Conservation (phyloP, 2,888 invertebrate species). For the Heterodera filipjevi region DNA sequence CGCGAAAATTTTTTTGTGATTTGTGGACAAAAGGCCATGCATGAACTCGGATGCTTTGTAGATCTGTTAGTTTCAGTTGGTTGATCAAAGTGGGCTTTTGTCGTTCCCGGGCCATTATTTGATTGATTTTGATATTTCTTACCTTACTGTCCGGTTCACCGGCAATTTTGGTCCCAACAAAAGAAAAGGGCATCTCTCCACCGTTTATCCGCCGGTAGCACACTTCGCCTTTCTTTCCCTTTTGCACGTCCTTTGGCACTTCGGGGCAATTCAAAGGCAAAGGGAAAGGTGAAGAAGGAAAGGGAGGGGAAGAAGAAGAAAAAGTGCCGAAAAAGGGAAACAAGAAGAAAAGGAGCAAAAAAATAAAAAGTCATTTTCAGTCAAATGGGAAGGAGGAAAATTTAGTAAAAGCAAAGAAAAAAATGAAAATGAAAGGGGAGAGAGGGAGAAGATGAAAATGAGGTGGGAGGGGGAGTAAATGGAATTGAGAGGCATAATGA, state of each 20-base stretch:
- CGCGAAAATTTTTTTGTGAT: background rate
- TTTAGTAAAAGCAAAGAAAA: background rate
- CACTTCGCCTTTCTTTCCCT: background rate
- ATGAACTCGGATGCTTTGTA: background rate
- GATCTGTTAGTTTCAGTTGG: background rate
- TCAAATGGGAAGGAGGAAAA: background rate
- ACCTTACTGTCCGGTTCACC: conserved; percentile 16
- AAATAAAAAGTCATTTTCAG: background rate
- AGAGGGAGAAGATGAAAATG: background rate
- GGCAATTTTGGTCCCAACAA: background rate
- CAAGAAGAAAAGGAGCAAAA: background rate
- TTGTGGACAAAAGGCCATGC: background rate
- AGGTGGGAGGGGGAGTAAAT: too few relatives aligned
- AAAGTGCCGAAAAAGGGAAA: background rate
- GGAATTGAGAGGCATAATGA: too few relatives aligned
- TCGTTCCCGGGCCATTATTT: too few relatives aligned
- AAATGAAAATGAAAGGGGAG: background rate
- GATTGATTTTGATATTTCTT: background rate
- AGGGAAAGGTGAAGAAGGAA: background rate
- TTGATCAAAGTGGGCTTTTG: background rate
- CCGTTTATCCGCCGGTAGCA: background rate
- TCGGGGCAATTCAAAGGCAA: background rate
- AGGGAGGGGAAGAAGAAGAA: background rate
- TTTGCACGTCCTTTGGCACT: background rate
- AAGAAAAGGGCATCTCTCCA: background rate